phyloP scores from a whole-genome alignment of 2,113 vertebrate genomes.

The Camelus dromedarius region DNA sequence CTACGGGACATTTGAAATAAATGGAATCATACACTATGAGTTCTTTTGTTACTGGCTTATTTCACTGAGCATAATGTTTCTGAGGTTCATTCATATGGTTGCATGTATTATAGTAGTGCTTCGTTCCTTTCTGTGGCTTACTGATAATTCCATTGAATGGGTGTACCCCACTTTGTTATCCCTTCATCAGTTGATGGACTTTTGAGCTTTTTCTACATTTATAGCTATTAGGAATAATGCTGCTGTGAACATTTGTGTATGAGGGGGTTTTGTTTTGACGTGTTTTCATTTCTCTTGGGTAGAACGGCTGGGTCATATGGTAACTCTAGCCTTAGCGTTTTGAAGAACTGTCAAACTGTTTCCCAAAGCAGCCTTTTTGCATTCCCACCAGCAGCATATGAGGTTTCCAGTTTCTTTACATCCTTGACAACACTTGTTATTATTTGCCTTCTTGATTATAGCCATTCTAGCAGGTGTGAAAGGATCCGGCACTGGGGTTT shows the following conservation, averaged over 20 bases:
- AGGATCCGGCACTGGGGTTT: neutral
- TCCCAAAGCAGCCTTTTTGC: neutral
- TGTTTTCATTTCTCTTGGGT: slow-evolving; percentile 42
- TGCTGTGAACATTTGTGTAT: neutral
- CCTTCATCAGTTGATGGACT: neutral
- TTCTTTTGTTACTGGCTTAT: neutral
- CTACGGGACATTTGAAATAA: neutral
- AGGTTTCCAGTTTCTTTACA: neutral
- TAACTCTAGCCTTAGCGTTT: neutral
- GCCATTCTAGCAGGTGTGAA: neutral
- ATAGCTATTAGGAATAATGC: neutral
- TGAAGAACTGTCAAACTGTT: neutral
- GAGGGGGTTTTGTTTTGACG: neutral
- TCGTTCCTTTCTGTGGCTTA: neutral
- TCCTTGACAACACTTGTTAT: neutral
- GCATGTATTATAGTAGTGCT: neutral
- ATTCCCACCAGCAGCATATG: neutral
- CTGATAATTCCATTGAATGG: neutral
- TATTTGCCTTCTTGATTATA: neutral
- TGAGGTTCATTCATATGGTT: neutral
- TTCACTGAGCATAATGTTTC: neutral
- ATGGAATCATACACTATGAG: neutral
- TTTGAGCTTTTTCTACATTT: neutral
- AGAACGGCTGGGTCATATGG: neutral
- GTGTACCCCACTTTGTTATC: neutral